Evolutionary conservation across 1,140 invertebrate genomes (phyloP), one percentile per base, ranked within the genome.

Genomic region (Anastrepha ludens): DNA sequence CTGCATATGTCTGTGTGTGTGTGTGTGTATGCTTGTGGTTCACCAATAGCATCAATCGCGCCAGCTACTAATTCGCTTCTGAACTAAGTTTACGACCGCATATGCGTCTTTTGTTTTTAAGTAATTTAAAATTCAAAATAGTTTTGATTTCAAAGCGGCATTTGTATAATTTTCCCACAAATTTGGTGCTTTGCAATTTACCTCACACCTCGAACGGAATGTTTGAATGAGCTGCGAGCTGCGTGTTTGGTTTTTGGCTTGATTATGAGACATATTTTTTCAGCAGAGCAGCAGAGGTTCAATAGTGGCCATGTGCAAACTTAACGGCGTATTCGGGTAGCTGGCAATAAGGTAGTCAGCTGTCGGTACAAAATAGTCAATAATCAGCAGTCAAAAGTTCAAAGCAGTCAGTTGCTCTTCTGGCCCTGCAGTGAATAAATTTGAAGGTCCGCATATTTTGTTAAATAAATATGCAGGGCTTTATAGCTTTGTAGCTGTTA

Each of bases 121-220:
- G n/a, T 55, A 81, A 81, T 81, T 81, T 81, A 55, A 81, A 81
- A 81, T 81, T 81, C 74, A 20, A 81, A 81, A 81, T 81, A 81
- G 74, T 81, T 81, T 81, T 55, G 74, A 81, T 81, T 81, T 50
- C 50, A 29, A 55, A 67, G 60, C 60, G 41, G 13, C n/a, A 58
- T 81, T 81, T 81, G 74, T 81, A 81, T 81, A 81, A 81, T 81
- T 81, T 81, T 81, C 74, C 74, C 74, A 81, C 74, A 81, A 55
- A 81, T 81, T 55, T 81, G 47, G 74, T 81, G 74, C 74, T 81
- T 81, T 81, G 74, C 47, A 81, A 81, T 81, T 55, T 81, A 81
- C 74, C 44, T 81, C 74, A 81, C 74, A 81, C 74, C 74, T 81
- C 74, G 74, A 6, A 64, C 60, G 60, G 17, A n/a, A 13, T 17